phyloP scores from a whole-genome alignment of 2,888 invertebrate genomes.

The Oscheius sp. region DNA sequence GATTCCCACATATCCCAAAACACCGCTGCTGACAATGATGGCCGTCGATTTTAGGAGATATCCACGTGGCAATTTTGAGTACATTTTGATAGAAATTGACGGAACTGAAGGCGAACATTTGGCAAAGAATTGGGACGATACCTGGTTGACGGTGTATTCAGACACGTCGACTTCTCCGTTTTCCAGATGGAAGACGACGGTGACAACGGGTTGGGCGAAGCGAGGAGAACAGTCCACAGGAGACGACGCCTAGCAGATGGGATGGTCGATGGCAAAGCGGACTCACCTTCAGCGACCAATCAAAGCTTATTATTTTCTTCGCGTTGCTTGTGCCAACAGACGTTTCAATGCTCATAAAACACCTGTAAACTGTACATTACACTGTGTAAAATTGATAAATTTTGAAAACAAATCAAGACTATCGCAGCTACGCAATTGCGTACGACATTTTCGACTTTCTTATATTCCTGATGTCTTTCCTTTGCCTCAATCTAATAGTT shows the following conservation, averaged over 20 bases:
- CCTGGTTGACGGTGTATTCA: constrained; percentile 53
- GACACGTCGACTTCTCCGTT: constrained; percentile 45
- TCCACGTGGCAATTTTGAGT: constrained; percentile 56
- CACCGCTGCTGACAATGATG: constrained; percentile 44
- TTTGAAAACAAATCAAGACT: neutral
- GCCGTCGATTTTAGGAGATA: constrained; percentile 55
- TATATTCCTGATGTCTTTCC: neutral
- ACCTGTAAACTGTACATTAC: neutral
- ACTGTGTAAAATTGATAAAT: neutral
- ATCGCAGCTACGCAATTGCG: constrained; percentile 13
- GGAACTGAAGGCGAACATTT: constrained; percentile 28
- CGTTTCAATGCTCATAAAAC: constrained; percentile 10
- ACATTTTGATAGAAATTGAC: constrained; percentile 43
- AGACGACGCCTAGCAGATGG: constrained; percentile 45
- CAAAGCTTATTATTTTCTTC: constrained; percentile 21
- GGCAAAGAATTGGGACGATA: neutral
- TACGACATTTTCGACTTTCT: neutral
- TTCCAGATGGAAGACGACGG: constrained; percentile 46
- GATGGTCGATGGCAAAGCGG: neutral
- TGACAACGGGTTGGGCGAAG: constrained; percentile 42
- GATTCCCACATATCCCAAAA: constrained; percentile 49
- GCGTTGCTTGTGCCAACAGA: neutral
- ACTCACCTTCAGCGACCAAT: constrained; percentile 33
- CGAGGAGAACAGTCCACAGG: constrained; percentile 37
- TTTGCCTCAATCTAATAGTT: neutral